Evolutionary conservation across 2,797 vertebrate genomes (phyloP), one percentile per base, ranked within the genome.

Genomic region (Pterois miles): DNA sequence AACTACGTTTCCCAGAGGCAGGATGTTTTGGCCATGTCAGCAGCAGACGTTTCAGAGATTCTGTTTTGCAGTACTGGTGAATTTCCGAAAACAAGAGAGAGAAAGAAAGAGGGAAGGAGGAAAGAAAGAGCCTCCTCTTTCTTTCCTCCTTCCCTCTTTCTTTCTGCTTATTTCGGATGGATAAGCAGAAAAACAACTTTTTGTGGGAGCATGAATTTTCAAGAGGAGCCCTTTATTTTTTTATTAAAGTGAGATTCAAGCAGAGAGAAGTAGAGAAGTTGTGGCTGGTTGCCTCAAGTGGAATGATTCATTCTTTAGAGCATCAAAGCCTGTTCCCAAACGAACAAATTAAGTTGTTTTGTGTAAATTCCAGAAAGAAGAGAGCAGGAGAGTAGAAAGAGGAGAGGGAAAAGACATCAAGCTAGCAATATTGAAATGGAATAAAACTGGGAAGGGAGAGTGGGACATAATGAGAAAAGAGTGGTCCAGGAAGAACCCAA

Each of bases 1-100:
- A 93, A 94, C 88, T 89, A 88, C 79, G 76, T 85, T 92, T 90
- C 91, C 90, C 87, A 91, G 83, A 82, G 87, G 88, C 82, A 0
- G 74, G 63, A 16, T 80, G 71, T 86, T 88, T 89, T 85, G 78
- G 86, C 86, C 85, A 73, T 91, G 91, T 93, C 89, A 84, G 85
- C 91, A 92, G 80, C 74, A 82, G 80, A 74, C 81, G 59, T 83
- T 82, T 88, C 74, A 88, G 72, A 74, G 74, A 81, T 72, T 73
- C 74, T 76, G 81, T 87, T 91, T 81, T 86, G 76, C 84, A 83
- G 75, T 4, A 69, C 69, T 83, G 56, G 79, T 82, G 69, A 71
- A 73, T 75, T 75, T 78, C 31, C 10, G 7, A 89, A 89, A 84
- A 85, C 69, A 79, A 81, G 63, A 74, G 31, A 33, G 65, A 20